Conservation (phyloP, 1,140 invertebrate species). For the Linepithema humile region DNA sequence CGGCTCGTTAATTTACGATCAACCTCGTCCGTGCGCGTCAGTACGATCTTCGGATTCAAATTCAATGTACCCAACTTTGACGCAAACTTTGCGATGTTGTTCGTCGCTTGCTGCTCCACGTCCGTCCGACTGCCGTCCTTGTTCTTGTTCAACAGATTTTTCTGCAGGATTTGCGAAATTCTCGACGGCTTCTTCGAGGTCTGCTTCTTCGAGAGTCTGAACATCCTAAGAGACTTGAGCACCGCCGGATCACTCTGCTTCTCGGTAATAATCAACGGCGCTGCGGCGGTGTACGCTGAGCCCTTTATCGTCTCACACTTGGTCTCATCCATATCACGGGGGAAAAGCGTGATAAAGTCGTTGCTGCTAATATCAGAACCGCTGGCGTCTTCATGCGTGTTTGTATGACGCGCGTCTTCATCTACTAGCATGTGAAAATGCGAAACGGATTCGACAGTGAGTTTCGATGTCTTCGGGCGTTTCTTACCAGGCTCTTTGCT, state of each 20-base stretch:
- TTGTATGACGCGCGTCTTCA: slow-evolving; percentile 75
- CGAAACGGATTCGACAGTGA: slow-evolving; percentile 77
- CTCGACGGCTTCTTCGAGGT: slow-evolving; percentile 78
- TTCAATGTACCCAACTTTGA: slow-evolving; percentile 84
- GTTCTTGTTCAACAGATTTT: slow-evolving; percentile 74
- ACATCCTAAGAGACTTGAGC: slow-evolving; percentile 85
- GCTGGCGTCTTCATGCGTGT: slow-evolving; percentile 75
- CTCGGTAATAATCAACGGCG: slow-evolving; percentile 79
- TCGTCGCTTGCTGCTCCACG: slow-evolving; percentile 62
- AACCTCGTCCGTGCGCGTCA: slow-evolving; percentile 81
- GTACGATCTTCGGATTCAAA: slow-evolving; percentile 84
- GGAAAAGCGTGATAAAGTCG: slow-evolving; percentile 82
- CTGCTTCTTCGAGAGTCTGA: slow-evolving; percentile 83
- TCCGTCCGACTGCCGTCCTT: slow-evolving; percentile 60
- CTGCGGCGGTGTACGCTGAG: slow-evolving; percentile 78
- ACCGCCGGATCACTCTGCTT: slow-evolving; percentile 85
- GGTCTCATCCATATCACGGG: slow-evolving; percentile 82
- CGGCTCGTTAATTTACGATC: slow-evolving; percentile 72
- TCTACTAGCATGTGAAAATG: slow-evolving; percentile 82
- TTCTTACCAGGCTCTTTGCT: slow-evolving; percentile 74
- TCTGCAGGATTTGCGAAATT: slow-evolving; percentile 70
- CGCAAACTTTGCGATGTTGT: slow-evolving; percentile 78
- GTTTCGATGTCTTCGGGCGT: slow-evolving; percentile 73
- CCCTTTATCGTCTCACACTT: slow-evolving; percentile 82
- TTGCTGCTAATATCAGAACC: slow-evolving; percentile 81